These are phyloP conservation scores for Phalacrocorax aristotelis DNA, from an alignment of 2,113 vertebrate species.

Conservation along the genomic window DNA sequence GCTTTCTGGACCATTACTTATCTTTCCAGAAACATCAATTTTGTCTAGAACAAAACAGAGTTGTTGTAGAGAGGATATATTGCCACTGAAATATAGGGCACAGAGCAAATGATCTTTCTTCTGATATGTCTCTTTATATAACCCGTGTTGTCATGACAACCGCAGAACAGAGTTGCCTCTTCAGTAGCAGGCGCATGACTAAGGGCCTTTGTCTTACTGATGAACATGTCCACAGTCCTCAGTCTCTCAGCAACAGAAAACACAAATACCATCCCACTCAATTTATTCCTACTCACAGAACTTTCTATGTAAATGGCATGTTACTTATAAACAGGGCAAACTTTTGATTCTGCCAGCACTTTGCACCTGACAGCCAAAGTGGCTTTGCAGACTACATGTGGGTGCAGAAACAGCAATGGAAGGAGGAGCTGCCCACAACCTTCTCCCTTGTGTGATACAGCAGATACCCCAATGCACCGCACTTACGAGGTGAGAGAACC, in stretches of 20 bases:
- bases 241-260: constrained; percentile 8
- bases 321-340: background rate
- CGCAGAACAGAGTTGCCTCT: background rate
- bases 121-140: constrained; percentile 46
- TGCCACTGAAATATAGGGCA: background rate
- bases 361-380: background rate
- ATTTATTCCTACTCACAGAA: constrained; percentile 6
- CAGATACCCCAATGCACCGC: background rate
- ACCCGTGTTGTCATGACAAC: constrained; percentile 55
- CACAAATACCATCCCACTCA: background rate
- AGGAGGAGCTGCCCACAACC: background rate
- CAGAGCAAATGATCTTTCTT: constrained; percentile 38
- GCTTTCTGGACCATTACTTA: background rate
- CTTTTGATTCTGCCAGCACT: background rate
- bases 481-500: background rate
- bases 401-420: accelerated
- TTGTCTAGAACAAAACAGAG: background rate
- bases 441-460: background rate
- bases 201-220: constrained; percentile 38
- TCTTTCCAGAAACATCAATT: background rate
- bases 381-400: background rate
- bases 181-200: constrained; percentile 4
- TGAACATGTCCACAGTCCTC: background rate
- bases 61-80: background rate
- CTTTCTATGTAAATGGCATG: background rate